phyloP scores from a whole-genome alignment of 2,797 vertebrate species.

The Philypnodon macrostomus region DNA sequence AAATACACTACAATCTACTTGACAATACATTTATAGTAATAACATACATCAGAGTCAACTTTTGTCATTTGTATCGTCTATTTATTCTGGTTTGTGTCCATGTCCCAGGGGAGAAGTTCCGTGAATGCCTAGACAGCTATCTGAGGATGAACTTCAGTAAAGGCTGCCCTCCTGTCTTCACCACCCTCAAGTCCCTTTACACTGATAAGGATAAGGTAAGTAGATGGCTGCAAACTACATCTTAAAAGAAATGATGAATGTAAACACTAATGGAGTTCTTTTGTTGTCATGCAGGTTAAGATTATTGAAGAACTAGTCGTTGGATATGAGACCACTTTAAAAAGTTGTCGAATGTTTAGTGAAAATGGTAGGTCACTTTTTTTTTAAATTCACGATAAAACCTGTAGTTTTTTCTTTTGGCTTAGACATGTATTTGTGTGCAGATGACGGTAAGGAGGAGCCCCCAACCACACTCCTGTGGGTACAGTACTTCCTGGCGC shows the following conservation, averaged over 20 bases:
- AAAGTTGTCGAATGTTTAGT: conserved; percentile 92
- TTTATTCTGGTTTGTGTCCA: not conserved
- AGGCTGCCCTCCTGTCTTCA: conserved; percentile 97
- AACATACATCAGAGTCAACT: no score
- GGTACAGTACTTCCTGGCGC: conserved; percentile 99
- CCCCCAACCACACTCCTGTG: conserved; percentile 97
- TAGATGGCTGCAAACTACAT: no score
- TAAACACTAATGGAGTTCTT: no score
- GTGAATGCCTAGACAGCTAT: conserved; percentile 94
- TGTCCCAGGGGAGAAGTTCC: conserved; percentile 89
- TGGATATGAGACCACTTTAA: conserved; percentile 92
- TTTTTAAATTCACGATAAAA: no score
- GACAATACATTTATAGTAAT: conserved; percentile 5
- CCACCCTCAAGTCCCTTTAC: conserved; percentile 93
- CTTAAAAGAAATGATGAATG: no score
- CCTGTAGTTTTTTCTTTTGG: not conserved
- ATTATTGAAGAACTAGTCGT: conserved; percentile 96
- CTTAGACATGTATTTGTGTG: not conserved
- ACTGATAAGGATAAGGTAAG: conserved; percentile 97
- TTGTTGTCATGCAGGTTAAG: conserved; percentile 79
- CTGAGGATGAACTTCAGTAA: conserved; percentile 99
- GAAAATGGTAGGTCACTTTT: conserved; percentile 83
- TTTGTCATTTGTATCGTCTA: not conserved
- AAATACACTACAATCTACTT: conserved; percentile 14
- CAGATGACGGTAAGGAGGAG: conserved; percentile 97